phyloP scores from a whole-genome alignment of 2,797 vertebrate genomes.

The Xyrichtys novacula region DNA sequence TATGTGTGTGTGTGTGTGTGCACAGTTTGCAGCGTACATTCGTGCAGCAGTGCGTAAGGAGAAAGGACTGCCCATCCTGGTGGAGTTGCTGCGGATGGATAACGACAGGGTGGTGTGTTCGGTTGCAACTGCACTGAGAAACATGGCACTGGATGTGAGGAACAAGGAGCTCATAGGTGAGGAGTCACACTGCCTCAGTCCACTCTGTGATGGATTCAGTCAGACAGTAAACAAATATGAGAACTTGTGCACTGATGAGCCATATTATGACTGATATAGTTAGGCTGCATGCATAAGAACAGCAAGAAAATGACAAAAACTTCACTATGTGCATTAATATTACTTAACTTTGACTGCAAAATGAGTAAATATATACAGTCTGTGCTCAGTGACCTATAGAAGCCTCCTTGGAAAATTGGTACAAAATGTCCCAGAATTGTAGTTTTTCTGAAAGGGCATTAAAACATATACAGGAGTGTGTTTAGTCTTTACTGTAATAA shows the following conservation, averaged over 20 bases:
- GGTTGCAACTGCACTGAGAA: slow-evolving; percentile 95
- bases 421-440: neutral
- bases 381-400: neutral
- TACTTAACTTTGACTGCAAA: neutral
- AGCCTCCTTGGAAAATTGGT: neutral
- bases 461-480: neutral
- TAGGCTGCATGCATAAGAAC: neutral
- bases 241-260: neutral
- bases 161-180: slow-evolving; percentile 98
- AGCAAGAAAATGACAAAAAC: neutral
- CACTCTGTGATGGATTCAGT: neutral
- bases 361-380: neutral
- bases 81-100: slow-evolving; percentile 97
- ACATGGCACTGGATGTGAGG: slow-evolving; percentile 96
- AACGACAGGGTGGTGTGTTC: slow-evolving; percentile 97
- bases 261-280: slow-evolving; percentile 10
- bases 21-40: slow-evolving; percentile 95
- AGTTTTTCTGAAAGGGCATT: too few relatives aligned
- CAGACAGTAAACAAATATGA: neutral
- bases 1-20: slow-evolving; percentile 24
- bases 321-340: neutral
- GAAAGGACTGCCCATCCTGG: slow-evolving; percentile 97
- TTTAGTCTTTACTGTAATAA: too few relatives aligned
- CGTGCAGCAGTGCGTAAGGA: slow-evolving; percentile 97
- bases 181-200: slow-evolving; percentile 41